A percentile compares a stretch with the other conserved stretches of the same genome.
phyloP scores from a whole-genome alignment of 2,113 vertebrate species.

The Strix aluco region DNA sequence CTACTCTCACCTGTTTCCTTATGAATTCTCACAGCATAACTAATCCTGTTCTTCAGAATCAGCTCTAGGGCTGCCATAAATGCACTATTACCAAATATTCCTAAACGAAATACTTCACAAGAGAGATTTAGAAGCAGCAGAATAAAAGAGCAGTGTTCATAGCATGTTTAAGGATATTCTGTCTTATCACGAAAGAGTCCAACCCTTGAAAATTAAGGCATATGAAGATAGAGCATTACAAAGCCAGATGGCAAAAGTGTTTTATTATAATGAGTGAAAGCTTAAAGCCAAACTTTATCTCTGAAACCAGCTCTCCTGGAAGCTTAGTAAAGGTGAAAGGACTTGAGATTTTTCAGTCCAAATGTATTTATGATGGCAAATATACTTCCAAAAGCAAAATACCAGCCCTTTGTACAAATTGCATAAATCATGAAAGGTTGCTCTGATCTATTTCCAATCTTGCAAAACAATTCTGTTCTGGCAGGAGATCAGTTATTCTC shows the following conservation, averaged over 20 bases:
- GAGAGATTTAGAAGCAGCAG: not conserved
- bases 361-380: slow-evolving; percentile 32
- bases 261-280: not conserved
- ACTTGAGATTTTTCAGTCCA: slow-evolving; percentile 10
- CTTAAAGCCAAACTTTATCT: not conserved
- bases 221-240: not conserved
- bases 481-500: slow-evolving; percentile 56
- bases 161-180: not conserved
- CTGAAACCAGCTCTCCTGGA: slow-evolving; percentile 9
- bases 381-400: slow-evolving; percentile 33
- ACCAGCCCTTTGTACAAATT: slow-evolving; percentile 21
- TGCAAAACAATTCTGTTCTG: slow-evolving; percentile 49
- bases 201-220: not conserved
- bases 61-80: not conserved
- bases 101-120: not conserved
- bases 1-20: not conserved
- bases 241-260: not conserved
- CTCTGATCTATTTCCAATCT: slow-evolving; percentile 63
- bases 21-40: not conserved
- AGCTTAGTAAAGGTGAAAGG: slow-evolving; percentile 18
- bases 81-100: not conserved
- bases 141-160: not conserved
- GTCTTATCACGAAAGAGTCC: not conserved
- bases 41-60: not conserved
- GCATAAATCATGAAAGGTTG: not conserved